These are phyloP conservation scores for Petrophora chlorosata DNA, from an alignment of 2,888 invertebrate genomes.

Conservation along the genomic window DNA sequence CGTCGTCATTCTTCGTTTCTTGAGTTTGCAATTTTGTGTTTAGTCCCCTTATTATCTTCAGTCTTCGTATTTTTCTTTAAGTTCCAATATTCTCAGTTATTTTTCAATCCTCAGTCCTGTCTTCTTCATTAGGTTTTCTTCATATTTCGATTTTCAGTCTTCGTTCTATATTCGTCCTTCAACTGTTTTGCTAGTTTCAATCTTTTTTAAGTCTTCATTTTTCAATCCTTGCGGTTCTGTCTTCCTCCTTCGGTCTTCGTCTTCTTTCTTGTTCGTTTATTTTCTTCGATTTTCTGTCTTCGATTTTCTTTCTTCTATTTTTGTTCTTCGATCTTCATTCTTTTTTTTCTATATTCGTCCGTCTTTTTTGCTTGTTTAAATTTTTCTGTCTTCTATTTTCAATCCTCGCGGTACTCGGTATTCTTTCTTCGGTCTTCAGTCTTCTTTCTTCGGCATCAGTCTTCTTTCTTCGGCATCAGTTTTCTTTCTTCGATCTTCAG, in stretches of 20 bases:
- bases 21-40: too few relatives aligned
- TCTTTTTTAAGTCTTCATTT: slow-evolving; percentile 7
- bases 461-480: background rate
- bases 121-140: slow-evolving; percentile 18
- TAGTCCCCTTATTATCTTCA: too few relatives aligned
- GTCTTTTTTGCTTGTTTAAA: slow-evolving; percentile 1
- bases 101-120: background rate
- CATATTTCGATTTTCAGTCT: slow-evolving; percentile 3
- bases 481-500: slow-evolving; percentile 5
- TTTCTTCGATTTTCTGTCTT: slow-evolving; percentile 3
- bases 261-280: slow-evolving; percentile 2
- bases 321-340: background rate
- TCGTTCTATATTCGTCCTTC: background rate
- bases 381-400: background rate
- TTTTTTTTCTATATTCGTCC: background rate
- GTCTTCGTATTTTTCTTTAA: too few relatives aligned
- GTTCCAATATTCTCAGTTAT: too few relatives aligned
- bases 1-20: too few relatives aligned
- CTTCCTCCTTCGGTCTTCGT: slow-evolving; percentile 21
- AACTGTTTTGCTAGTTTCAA: too few relatives aligned
- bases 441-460: background rate
- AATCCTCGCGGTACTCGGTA: background rate
- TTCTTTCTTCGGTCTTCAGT: background rate
- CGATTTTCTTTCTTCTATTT: background rate
- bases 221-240: slow-evolving; percentile 10